Conservation (phyloP, 2,888 invertebrate genomes). For the Phortica okadai region DNA sequence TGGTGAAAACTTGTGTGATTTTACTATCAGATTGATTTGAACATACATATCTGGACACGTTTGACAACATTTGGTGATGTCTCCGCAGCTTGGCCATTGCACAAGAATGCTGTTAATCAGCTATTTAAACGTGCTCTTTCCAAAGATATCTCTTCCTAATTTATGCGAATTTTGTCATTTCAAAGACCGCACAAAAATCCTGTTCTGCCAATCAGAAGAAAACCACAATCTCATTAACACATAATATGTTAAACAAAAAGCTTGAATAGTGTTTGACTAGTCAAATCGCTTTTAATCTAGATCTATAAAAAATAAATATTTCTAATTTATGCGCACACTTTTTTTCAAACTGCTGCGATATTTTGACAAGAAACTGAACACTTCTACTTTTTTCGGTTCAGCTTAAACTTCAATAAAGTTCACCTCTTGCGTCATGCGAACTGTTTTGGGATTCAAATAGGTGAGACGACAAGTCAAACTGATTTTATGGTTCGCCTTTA, state of each 20-base stretch:
- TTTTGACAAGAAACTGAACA: not conserved
- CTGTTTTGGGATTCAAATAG: not conserved
- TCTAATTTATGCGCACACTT: slow-evolving; percentile 14
- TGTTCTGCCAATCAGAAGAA: not conserved
- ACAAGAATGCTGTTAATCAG: no score
- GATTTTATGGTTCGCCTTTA: not conserved
- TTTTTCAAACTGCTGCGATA: not conserved
- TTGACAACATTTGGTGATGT: no score
- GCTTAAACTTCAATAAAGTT: not conserved
- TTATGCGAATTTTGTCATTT: no score
- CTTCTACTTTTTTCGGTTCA: not conserved
- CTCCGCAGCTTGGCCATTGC: no score
- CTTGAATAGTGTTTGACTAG: not conserved
- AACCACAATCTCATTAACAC: not conserved
- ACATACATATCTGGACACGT: no score
- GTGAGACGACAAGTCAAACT: not conserved
- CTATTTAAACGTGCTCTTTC: no score
- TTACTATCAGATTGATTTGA: no score
- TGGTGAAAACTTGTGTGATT: no score
- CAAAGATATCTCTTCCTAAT: no score
- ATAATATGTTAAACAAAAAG: not conserved
- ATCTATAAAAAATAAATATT: slow-evolving; percentile 24
- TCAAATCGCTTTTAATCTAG: not conserved
- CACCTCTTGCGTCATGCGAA: slow-evolving; percentile 19
- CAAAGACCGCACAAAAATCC: no score